Evolutionary conservation across 2,888 invertebrate species (phyloP).

Genomic region (Mythimna vitellina): DNA sequence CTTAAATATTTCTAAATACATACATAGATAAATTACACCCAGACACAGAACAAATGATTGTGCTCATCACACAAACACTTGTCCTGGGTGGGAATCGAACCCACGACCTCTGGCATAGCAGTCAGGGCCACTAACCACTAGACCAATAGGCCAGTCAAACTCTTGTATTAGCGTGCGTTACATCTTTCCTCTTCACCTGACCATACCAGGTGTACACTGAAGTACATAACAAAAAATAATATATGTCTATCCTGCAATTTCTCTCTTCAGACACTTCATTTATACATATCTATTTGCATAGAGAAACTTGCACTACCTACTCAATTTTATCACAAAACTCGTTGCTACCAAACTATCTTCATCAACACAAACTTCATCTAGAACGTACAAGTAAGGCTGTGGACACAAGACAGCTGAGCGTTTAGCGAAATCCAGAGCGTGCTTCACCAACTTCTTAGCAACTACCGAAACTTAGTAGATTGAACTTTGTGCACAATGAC

Average conservation of each 20-base stretch:
- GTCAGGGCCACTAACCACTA: too few species aligned
- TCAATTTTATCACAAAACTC: slow-evolving; percentile 39
- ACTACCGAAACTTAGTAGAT: background rate
- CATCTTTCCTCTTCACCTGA: too few species aligned
- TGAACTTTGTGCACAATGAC: background rate
- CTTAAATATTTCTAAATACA: too few species aligned
- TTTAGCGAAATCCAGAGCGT: background rate
- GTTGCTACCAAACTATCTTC: slow-evolving; percentile 45
- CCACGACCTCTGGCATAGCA: too few species aligned
- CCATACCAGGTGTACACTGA: too few species aligned
- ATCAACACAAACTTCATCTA: slow-evolving; percentile 45
- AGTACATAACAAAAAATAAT: too few species aligned
- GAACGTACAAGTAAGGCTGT: slow-evolving; percentile 24
- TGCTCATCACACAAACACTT: too few species aligned
- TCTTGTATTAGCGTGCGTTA: too few species aligned
- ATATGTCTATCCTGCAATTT: background rate
- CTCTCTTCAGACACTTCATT: background rate
- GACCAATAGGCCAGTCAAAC: too few species aligned
- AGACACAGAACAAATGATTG: too few species aligned
- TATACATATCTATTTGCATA: slow-evolving; percentile 9
- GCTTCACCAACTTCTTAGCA: background rate
- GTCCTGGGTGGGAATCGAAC: too few species aligned
- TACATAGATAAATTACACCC: too few species aligned
- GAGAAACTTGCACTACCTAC: slow-evolving; percentile 23
- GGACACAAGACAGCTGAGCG: background rate